phyloP scores from a whole-genome alignment of 2,888 invertebrate species.

The Synanthedon vespiformis region DNA sequence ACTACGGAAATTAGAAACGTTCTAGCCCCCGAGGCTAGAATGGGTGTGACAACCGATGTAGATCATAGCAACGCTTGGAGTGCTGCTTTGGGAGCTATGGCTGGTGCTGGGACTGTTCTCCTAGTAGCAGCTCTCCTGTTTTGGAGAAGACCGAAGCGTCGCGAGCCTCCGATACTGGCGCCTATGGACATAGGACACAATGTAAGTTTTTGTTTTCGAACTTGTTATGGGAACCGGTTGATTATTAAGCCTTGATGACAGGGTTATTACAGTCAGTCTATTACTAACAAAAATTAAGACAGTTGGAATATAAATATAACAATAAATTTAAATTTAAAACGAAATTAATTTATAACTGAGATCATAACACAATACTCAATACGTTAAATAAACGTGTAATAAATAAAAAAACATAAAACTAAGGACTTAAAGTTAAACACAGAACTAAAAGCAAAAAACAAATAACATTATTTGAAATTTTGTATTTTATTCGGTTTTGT shows the following conservation, averaged over 20 bases:
- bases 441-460: too few relatives aligned
- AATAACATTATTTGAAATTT: too few relatives aligned
- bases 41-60: constrained; percentile 17
- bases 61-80: constrained; percentile 43
- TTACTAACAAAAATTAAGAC: too few relatives aligned
- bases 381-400: too few relatives aligned
- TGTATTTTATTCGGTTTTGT: too few relatives aligned
- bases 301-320: too few relatives aligned
- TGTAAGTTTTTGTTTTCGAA: constrained; percentile 27
- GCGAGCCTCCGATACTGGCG: constrained; percentile 36
- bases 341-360: too few relatives aligned
- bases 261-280: too few relatives aligned
- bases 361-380: too few relatives aligned
- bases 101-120: constrained; percentile 49
- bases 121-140: constrained; percentile 43
- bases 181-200: constrained; percentile 53
- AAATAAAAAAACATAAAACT: too few relatives aligned
- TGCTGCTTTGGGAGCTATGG: constrained; percentile 45
- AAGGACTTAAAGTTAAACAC: too few relatives aligned
- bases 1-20: constrained; percentile 7
- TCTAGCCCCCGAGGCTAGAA: constrained; percentile 25
- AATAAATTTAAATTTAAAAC: too few relatives aligned
- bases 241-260: neutral
- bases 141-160: constrained; percentile 40
- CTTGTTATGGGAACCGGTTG: neutral